Conservation (phyloP, 2,113 vertebrate genomes). For the Sorex fumeus region DNA sequence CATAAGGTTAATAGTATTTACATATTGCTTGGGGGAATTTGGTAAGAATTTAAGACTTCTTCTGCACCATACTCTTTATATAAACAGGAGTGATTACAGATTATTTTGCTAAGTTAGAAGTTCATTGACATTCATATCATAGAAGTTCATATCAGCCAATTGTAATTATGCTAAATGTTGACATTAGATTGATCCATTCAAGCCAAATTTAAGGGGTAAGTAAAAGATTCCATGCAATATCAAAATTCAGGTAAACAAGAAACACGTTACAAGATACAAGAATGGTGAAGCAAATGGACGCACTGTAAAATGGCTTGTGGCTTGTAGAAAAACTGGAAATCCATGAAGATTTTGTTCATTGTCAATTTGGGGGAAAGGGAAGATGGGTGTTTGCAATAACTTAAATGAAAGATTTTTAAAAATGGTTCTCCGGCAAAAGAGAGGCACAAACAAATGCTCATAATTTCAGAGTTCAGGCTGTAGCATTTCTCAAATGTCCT, state of each 20-base stretch:
- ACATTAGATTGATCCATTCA: constrained; percentile 34
- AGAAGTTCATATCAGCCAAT: constrained; percentile 44
- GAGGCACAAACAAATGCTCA: background rate
- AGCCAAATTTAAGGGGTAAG: constrained; percentile 26
- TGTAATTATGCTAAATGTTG: background rate
- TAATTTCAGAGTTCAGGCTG: constrained; percentile 51
- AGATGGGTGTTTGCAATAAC: constrained; percentile 62
- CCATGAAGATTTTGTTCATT: constrained; percentile 65
- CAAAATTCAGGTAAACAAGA: constrained; percentile 34
- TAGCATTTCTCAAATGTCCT: constrained; percentile 70
- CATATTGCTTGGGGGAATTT: background rate
- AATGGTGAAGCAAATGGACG: background rate
- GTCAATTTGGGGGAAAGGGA: constrained; percentile 31
- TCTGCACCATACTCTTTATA: background rate
- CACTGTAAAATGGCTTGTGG: constrained; percentile 36
- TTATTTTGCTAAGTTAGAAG: constrained; percentile 12
- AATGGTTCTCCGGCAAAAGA: constrained; percentile 13
- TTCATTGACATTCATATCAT: too few relatives aligned
- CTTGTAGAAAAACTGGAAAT: constrained; percentile 29
- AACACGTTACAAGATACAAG: constrained; percentile 1
- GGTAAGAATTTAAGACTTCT: background rate
- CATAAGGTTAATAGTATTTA: background rate
- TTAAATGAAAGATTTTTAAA: constrained; percentile 57
- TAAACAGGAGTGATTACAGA: background rate
- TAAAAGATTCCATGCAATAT: background rate